A percentile compares a stretch with the other conserved stretches of the same genome.
Conservation (phyloP, 2,888 invertebrate genomes). For the Drosophila kokeensis region DNA sequence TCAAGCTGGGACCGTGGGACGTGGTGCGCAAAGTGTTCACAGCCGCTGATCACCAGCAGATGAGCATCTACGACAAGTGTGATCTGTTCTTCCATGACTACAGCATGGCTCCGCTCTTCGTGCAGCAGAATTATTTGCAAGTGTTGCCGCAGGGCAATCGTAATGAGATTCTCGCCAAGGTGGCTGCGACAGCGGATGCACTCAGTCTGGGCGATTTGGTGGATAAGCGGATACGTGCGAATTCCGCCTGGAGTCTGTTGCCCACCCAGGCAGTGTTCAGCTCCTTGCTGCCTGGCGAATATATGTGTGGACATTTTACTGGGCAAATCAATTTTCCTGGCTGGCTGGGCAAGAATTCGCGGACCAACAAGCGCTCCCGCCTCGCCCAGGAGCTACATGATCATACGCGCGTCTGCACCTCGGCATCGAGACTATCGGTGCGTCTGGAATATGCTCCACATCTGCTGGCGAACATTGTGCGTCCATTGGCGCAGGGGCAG, state of each 20-base stretch:
- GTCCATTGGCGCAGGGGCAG: conserved; percentile 89
- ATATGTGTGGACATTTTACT: conserved; percentile 91
- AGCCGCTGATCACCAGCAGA: conserved; percentile 90
- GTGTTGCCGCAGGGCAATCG: conserved; percentile 90
- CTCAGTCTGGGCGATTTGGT: conserved; percentile 94
- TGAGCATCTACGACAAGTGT: conserved; percentile 92
- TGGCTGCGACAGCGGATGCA: conserved; percentile 93
- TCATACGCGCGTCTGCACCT: conserved; percentile 93
- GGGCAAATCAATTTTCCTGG: conserved; percentile 95
- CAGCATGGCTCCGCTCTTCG: conserved; percentile 97
- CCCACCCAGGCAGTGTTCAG: conserved; percentile 95
- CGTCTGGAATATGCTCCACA: conserved; percentile 95
- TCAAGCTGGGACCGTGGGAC: conserved; percentile 97
- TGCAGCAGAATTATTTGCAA: conserved; percentile 97
- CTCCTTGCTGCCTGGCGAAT: conserved; percentile 95
- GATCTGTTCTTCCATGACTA: conserved; percentile 99
- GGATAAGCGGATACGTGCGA: conserved; percentile 92
- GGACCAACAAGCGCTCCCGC: conserved; percentile 91
- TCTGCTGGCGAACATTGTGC: conserved; percentile 90
- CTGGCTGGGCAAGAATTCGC: conserved; percentile 98
- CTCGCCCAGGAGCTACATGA: conserved; percentile 93
- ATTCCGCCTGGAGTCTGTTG: conserved; percentile 94
- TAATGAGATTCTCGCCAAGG: conserved; percentile 87
- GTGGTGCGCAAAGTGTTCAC: conserved; percentile 95
- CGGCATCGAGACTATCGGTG: conserved; percentile 92